Conservation (phyloP, 2,797 vertebrate species). For the Argya squamiceps region DNA sequence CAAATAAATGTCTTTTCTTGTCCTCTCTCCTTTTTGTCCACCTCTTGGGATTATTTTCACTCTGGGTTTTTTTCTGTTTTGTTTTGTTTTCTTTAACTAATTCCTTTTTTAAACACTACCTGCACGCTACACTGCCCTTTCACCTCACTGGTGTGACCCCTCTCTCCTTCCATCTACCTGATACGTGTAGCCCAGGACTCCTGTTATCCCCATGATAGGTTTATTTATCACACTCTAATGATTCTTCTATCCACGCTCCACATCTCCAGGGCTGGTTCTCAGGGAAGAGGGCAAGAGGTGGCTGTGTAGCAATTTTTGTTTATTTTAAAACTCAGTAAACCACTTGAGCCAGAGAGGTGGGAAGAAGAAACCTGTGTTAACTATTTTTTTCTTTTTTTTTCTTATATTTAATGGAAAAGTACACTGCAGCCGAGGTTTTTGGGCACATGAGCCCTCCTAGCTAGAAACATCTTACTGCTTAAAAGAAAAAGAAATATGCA, state of each 20-base stretch:
- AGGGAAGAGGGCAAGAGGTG: conserved; percentile 28
- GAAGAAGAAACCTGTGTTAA: neutral
- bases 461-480: neutral
- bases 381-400: neutral
- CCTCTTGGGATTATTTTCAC: neutral
- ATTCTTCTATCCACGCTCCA: neutral
- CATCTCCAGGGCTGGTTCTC: neutral
- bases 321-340: conserved; percentile 49
- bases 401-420: neutral
- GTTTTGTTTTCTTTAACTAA: neutral
- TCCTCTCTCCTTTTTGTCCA: neutral
- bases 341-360: neutral
- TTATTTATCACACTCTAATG: conserved; percentile 66
- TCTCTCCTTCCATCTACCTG: neutral
- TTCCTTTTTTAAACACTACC: conserved; percentile 15
- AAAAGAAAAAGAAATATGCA: neutral
- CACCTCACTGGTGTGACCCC: neutral
- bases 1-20: neutral
- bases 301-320: conserved; percentile 56
- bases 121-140: neutral
- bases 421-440: neutral
- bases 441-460: neutral
- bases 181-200: neutral
- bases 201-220: conserved; percentile 29
- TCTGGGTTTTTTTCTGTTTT: neutral